These are phyloP conservation scores for Coronaproctus castanopsis DNA, from an alignment of 2,888 invertebrate genomes.

Conservation along the genomic window DNA sequence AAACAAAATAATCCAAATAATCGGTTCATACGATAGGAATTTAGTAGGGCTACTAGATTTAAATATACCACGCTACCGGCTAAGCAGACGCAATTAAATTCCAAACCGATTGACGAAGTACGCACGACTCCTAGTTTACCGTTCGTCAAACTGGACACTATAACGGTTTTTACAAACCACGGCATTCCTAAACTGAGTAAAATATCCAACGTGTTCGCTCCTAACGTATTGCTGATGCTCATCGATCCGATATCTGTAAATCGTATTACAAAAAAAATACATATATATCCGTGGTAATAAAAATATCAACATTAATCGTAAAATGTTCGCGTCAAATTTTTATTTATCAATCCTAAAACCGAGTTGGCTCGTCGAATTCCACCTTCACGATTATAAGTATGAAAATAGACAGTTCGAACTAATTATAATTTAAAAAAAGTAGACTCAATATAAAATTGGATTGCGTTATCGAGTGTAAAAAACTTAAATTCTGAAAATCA, in stretches of 20 bases:
- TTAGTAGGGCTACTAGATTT: conserved; percentile 42
- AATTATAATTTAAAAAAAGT: no score
- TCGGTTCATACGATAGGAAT: conserved; percentile 47
- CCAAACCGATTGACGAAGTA: no score
- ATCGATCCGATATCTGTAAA: conserved; percentile 57
- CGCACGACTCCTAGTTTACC: no score
- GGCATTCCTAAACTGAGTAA: conserved; percentile 62
- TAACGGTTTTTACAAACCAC: conserved; percentile 52
- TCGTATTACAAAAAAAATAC: background rate
- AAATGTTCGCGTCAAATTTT: background rate
- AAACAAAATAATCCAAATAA: conserved; percentile 44
- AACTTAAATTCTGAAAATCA: no score
- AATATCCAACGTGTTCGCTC: conserved; percentile 68
- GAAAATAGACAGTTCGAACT: no score
- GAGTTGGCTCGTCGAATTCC: no score
- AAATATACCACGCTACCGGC: conserved; percentile 50
- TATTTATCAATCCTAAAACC: no score
- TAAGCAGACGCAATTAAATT: conserved; percentile 59
- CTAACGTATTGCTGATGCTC: conserved; percentile 68
- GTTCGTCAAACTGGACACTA: conserved; percentile 42
- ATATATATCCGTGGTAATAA: background rate
- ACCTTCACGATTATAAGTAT: no score
- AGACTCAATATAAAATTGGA: no score
- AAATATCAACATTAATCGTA: background rate
- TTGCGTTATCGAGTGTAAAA: no score